Percentiles rank a stretch among this genome's conserved stretches.
phyloP scores from a whole-genome alignment of 2,797 vertebrate species.

The Morus bassanus region DNA sequence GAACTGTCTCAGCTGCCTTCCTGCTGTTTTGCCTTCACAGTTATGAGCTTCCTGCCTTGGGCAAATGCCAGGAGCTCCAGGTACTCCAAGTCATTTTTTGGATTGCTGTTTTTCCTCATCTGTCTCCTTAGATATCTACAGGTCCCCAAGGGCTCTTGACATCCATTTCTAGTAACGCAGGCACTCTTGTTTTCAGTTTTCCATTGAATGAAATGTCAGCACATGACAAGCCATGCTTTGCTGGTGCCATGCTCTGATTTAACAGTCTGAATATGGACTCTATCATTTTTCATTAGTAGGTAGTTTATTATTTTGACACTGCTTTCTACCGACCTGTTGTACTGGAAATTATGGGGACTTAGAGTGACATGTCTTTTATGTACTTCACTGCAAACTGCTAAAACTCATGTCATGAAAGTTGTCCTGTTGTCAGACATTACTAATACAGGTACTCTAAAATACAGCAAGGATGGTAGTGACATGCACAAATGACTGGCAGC shows the following conservation, averaged over 20 bases:
- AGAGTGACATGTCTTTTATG: fast-evolving
- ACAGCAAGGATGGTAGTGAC: background rate
- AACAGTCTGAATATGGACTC: background rate
- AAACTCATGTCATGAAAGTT: background rate
- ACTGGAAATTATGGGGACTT: background rate
- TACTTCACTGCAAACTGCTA: background rate
- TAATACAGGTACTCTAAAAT: background rate
- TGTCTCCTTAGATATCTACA: background rate
- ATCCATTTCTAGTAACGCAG: background rate
- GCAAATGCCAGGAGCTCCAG: background rate
- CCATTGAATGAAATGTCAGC: background rate
- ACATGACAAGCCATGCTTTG: background rate
- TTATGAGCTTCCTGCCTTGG: background rate
- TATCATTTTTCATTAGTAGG: background rate
- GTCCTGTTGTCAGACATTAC: background rate
- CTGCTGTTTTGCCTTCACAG: background rate
- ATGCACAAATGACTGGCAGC: background rate
- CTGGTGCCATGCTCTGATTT: background rate
- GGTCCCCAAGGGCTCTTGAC: background rate
- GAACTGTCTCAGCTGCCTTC: background rate
- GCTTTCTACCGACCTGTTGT: background rate
- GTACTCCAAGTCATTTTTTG: background rate
- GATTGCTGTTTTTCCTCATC: background rate
- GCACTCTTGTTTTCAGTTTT: background rate
- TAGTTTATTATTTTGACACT: conserved; percentile 25